Base-by-base conservation (phyloP, 2,888 invertebrate species). In the Brachypalpus laphriformis region DNA sequence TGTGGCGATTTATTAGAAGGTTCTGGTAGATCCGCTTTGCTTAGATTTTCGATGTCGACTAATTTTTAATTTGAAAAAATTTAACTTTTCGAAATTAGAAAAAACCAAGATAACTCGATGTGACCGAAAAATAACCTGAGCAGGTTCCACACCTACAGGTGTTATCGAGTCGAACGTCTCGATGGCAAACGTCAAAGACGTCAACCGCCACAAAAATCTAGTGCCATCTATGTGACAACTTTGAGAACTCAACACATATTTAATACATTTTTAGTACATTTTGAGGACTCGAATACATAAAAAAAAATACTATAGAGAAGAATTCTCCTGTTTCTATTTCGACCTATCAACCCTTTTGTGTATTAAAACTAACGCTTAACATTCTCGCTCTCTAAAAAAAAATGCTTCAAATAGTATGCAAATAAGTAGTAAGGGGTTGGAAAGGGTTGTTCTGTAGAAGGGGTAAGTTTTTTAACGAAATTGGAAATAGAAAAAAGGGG, bases 381-480 rank as follows among this genome's bases (percentile, higher is more conserved):
- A n/a, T n/a, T 34, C 16, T 7, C 42, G 14, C 59, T 54, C 59
- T 75, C 37, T 40, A 14, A 61, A 31, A 14, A 59, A 63, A 65
- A 3, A 18, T 11, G 1, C 7, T 61, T 57, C 45, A 11, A 25
- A 51, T 7, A 11, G 7, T 76, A 85, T 85, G 85, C 85, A 85
- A 85, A 85, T 85, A 22, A 4, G 9, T 20, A 57, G 6, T 18
- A 76, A 75, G 71, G 80, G 85, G 80, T 74, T 80, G 68, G 54
- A 85, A 85, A 85, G 85, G 81, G 75, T 85, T 85, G 59, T 65
- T 75, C 31, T 65, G 1, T 6, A 20, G 9, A 47, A 81, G 75
- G 85, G 85, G 80, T 81, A 66, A 9, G 8, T 85, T 85, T 85
- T 81, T 85, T 81, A 85, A 85, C 85, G 85, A 85, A 85, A 70